phyloP scores from a whole-genome alignment of 2,888 invertebrate species.

The Machimus atricapillus region DNA sequence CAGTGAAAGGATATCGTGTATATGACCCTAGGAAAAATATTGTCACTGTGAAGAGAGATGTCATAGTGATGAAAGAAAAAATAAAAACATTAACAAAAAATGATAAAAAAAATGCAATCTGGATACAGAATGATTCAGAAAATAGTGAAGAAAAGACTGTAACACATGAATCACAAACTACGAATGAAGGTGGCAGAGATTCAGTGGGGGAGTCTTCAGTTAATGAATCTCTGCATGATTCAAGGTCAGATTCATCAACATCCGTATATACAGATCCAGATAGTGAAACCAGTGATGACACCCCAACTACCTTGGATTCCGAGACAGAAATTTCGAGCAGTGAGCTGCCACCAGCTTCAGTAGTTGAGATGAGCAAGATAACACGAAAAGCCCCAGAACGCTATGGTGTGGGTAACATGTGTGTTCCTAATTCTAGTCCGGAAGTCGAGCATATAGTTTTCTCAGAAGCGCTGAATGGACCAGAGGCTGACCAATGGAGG shows the following conservation, averaged over 20 bases:
- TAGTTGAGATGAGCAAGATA: neutral
- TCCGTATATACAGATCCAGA: neutral
- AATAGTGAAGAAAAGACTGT: too few species aligned
- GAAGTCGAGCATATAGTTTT: neutral
- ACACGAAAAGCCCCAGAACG: neutral
- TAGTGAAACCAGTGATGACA: neutral
- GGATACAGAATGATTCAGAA: neutral
- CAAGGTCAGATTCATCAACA: neutral
- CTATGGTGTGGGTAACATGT: neutral
- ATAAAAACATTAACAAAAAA: conserved; percentile 2
- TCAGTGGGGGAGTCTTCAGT: neutral
- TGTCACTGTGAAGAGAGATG: conserved; percentile 30
- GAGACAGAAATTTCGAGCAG: neutral
- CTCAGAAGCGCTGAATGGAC: conserved; percentile 14
- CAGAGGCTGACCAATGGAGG: neutral
- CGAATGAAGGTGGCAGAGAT: too few species aligned
- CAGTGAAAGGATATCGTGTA: conserved; percentile 50
- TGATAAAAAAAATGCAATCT: neutral
- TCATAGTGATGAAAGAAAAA: conserved; percentile 38
- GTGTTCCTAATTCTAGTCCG: neutral
- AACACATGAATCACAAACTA: neutral
- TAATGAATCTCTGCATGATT: neutral
- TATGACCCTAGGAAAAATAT: conserved; percentile 36
- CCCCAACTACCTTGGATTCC: neutral
- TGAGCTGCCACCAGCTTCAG: neutral